Conservation (phyloP, 2,797 vertebrate genomes). For the Xenentodon cancila region DNA sequence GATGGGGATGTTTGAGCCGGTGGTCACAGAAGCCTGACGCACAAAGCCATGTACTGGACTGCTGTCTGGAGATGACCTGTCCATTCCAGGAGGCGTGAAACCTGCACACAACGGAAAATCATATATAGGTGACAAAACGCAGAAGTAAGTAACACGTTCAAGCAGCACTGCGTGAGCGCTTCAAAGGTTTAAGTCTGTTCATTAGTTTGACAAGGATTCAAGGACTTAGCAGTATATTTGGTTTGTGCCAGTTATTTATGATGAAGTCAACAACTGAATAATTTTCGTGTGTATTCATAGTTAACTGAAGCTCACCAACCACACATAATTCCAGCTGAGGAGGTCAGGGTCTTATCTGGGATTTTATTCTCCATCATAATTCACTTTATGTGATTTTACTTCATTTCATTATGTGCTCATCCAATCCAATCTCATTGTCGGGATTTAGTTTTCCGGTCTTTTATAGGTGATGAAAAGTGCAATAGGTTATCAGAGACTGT, state of each 20-base stretch:
- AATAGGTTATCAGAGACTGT: no score
- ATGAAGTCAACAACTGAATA: neutral
- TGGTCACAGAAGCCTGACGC: conserved; percentile 95
- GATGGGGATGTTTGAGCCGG: conserved; percentile 97
- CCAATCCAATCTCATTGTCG: no score
- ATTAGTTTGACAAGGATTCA: no score
- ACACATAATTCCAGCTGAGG: neutral
- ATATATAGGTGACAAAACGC: neutral
- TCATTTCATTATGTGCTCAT: no score
- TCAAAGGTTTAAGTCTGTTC: neutral
- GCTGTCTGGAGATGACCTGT: conserved; percentile 96
- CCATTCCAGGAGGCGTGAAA: conserved; percentile 99
- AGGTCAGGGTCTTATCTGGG: no score
- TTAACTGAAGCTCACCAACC: neutral
- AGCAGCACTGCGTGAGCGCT: neutral
- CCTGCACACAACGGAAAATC: conserved; percentile 75
- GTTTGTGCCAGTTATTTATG: neutral
- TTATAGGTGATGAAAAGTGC: no score
- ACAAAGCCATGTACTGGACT: conserved; percentile 97
- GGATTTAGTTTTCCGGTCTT: no score
- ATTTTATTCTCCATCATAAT: no score
- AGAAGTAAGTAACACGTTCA: neutral
- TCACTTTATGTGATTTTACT: no score
- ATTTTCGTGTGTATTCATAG: neutral
- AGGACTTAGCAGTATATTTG: no score